Base-by-base conservation (phyloP, 1,140 invertebrate species). In the Teleopsis dalmanni region DNA sequence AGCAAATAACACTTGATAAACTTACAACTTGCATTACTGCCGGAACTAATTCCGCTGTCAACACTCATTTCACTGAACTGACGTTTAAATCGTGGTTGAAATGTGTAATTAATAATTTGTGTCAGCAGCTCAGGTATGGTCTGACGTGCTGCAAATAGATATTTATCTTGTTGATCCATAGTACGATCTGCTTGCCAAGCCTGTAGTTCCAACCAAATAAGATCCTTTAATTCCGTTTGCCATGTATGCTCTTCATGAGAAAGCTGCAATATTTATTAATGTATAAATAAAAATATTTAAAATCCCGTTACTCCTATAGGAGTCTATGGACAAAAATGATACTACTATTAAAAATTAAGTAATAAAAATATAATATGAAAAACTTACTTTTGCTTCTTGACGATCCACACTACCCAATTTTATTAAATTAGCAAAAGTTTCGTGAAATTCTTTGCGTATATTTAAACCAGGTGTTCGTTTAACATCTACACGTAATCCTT, bases 161-260 rank as follows among this genome's bases (percentile, higher is more conserved):
- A 84, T 35, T 80, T 77, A 64, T 92, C 88, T 71, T 91, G 85
- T 56, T 86, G 82, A 26, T 81, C 75, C 4, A 81, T 73, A 4
- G 79, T 82, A 14, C 82, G 71, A 50, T 86, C 84, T 1, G 84
- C 83, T 40, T 87, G 77, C 74, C 82, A 84, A 2, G 89, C 90
- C 63, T 88, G 87, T 26, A 95, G 72, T 74, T 94, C 90, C 53
- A 94, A 63, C 91, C 91, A 95, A 49, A 94, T 85, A 52, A 90
- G 73, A 73, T 93, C 90, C 71, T 90, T 90, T 8, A 89, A 67
- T 70, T 91, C 84, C 51, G 85, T 91, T 65, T 92, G 87, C 85
- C 87, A 93, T 35, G 86, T 71, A 40, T 85, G 79, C 62, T 92
- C 87, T 67, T 94, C 88, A 52, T 80, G 76, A 55, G 86, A 91